Conservation (phyloP, 2,888 invertebrate genomes). For the Melinopterus prodromus region DNA sequence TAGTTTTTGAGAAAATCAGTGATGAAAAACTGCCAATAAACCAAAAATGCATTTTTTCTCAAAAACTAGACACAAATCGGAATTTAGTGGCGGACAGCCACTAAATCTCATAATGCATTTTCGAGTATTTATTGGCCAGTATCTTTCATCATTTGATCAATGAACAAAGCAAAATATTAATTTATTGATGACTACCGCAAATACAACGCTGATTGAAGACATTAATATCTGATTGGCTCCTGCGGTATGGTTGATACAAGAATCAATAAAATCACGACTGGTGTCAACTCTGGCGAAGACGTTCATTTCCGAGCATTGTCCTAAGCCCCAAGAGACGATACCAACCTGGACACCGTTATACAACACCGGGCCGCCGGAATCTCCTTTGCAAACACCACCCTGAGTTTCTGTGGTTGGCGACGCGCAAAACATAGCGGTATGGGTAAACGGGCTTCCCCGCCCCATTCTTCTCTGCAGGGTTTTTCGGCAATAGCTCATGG, state of each 20-base stretch:
- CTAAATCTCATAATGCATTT: too few relatives aligned
- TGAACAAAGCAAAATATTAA: too few relatives aligned
- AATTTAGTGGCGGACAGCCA: too few relatives aligned
- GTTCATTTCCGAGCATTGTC: background rate
- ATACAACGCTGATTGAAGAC: background rate
- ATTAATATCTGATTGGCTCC: background rate
- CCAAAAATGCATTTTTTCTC: too few relatives aligned
- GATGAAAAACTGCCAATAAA: too few relatives aligned
- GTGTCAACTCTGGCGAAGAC: background rate
- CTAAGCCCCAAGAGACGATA: conserved; percentile 4
- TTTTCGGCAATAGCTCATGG: background rate
- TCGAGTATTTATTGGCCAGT: too few relatives aligned
- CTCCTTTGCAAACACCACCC: conserved; percentile 13
- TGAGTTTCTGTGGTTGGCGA: background rate
- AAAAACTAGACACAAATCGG: too few relatives aligned
- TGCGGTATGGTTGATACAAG: background rate
- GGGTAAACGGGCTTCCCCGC: background rate
- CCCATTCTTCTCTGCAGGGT: background rate
- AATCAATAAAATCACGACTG: background rate
- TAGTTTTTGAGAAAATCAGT: too few relatives aligned
- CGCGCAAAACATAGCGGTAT: conserved; percentile 1
- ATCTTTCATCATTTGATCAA: too few relatives aligned
- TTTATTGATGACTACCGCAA: background rate
- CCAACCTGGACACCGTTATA: conserved; percentile 15
- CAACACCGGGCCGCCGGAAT: conserved; percentile 11